phyloP scores from a whole-genome alignment of 2,888 invertebrate genomes.

The Celastrina argiolus region DNA sequence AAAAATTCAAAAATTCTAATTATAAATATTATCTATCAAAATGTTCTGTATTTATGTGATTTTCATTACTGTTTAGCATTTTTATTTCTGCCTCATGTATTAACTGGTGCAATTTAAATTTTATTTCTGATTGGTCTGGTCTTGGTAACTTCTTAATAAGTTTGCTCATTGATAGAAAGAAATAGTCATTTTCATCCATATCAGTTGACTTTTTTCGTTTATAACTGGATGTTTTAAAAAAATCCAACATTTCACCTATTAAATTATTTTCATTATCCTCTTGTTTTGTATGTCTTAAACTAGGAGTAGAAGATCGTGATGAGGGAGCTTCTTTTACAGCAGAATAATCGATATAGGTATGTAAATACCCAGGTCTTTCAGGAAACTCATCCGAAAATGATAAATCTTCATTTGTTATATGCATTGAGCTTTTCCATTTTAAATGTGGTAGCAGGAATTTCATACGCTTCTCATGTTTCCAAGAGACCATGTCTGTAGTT shows the following conservation, averaged over 20 bases:
- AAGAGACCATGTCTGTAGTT: neutral
- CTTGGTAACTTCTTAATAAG: constrained; percentile 27
- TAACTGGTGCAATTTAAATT: constrained; percentile 28
- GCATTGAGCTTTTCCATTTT: neutral
- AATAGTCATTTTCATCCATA: constrained; percentile 27
- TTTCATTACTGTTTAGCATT: constrained; percentile 19
- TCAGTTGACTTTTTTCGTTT: neutral
- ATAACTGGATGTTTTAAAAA: no score
- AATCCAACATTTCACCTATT: no score
- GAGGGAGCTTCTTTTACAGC: neutral
- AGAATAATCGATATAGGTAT: neutral
- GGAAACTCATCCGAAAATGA: neutral
- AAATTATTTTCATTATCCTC: no score
- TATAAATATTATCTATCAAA: no score
- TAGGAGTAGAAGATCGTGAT: neutral
- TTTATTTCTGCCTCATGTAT: constrained; percentile 27
- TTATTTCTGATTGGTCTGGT: constrained; percentile 28
- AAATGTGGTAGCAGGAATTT: constrained; percentile 13
- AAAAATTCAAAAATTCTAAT: no score
- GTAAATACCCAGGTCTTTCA: neutral
- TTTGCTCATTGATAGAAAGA: constrained; percentile 28
- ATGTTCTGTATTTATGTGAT: neutral
- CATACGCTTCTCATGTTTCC: constrained; percentile 16
- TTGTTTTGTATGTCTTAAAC: neutral
- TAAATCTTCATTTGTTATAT: neutral